Conservation (phyloP, 2,888 invertebrate species). For the Ashinkailepas kermadecensis region DNA sequence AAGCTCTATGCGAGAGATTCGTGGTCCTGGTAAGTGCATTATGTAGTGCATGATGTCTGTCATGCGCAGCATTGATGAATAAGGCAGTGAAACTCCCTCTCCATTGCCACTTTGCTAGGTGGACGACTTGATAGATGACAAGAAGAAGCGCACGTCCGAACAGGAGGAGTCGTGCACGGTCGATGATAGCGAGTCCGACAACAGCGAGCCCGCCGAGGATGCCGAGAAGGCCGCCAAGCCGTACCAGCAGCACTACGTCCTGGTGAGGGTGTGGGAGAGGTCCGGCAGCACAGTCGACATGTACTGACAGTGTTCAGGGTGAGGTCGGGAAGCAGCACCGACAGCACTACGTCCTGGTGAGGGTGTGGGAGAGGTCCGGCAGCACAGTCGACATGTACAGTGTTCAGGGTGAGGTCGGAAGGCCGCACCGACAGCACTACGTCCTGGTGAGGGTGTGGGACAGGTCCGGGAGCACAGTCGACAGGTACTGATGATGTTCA, state of each 20-base stretch:
- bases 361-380: background rate
- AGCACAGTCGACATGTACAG: too few relatives aligned
- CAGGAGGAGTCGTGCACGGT: background rate
- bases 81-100: too few relatives aligned
- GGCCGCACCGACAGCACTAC: conserved; percentile 26
- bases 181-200: conserved; percentile 23
- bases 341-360: conserved; percentile 28
- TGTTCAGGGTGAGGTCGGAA: conserved; percentile 9
- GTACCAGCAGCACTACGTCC: too few relatives aligned
- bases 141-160: background rate
- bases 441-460: conserved; percentile 21
- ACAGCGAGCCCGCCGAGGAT: conserved; percentile 22
- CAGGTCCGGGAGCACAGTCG: too few relatives aligned
- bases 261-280: too few relatives aligned
- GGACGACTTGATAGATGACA: background rate
- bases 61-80: too few relatives aligned
- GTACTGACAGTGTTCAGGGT: background rate
- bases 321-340: conserved; percentile 12
- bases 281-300: too few relatives aligned
- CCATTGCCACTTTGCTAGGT: background rate
- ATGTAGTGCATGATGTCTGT: too few relatives aligned
- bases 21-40: too few relatives aligned
- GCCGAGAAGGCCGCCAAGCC: too few relatives aligned
- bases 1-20: too few relatives aligned
- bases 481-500: too few relatives aligned